These are phyloP conservation scores for Acipenser transmontanus DNA, from an alignment of 2,797 vertebrate genomes.

Conservation along the genomic window DNA sequence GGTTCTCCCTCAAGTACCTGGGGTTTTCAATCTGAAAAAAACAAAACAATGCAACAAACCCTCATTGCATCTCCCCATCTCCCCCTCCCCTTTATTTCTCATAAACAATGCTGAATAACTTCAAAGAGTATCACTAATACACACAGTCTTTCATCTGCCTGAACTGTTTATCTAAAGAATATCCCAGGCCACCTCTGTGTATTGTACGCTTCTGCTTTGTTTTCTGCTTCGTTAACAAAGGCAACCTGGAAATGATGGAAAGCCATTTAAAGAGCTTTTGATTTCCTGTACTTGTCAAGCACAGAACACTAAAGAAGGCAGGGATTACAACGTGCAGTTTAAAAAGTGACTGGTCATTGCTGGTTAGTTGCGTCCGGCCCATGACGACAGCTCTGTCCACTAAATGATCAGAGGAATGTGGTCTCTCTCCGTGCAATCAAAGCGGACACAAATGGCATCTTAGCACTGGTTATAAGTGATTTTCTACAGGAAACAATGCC, in stretches of 20 bases:
- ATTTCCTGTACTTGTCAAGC: too few relatives aligned
- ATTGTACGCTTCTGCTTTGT: constrained; percentile 29
- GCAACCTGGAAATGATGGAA: background rate
- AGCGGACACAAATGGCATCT: too few relatives aligned
- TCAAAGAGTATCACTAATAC: constrained; percentile 46
- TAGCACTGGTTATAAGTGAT: too few relatives aligned
- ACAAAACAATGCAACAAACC: constrained; percentile 24
- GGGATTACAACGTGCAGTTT: too few relatives aligned
- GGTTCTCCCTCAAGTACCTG: constrained; percentile 81
- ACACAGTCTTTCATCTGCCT: background rate
- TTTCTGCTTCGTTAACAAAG: constrained; percentile 10
- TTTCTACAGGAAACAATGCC: too few relatives aligned
- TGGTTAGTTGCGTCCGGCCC: too few relatives aligned
- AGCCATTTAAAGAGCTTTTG: background rate
- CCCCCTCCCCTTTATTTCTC: constrained; percentile 21
- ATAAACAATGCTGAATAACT: constrained; percentile 54
- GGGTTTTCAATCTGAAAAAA: constrained; percentile 82
- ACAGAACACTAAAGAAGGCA: too few relatives aligned
- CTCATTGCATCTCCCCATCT: constrained; percentile 20
- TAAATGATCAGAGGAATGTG: too few relatives aligned
- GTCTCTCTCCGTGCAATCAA: too few relatives aligned
- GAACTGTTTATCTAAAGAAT: constrained; percentile 50
- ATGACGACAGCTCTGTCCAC: too few relatives aligned
- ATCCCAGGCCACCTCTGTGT: constrained; percentile 43
- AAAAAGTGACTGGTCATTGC: too few relatives aligned